phyloP scores from a whole-genome alignment of 2,888 invertebrate species.

The Nymphalis polychloros region DNA sequence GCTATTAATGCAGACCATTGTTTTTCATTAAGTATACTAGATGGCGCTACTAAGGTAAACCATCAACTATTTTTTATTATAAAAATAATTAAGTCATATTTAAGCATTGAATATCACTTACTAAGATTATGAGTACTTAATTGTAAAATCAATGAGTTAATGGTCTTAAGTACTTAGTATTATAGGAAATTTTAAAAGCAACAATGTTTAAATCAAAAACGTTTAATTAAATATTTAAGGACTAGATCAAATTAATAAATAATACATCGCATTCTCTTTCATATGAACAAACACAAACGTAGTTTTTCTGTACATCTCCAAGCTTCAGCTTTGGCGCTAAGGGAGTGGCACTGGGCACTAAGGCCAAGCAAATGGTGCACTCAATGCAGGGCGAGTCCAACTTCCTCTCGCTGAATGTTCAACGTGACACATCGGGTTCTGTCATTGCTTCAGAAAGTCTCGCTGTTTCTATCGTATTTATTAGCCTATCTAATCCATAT shows the following conservation, averaged over 20 bases:
- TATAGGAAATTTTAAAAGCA: conserved; percentile 30
- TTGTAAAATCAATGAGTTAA: too few relatives aligned
- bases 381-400: conserved; percentile 71
- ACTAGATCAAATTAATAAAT: conserved; percentile 73
- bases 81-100: too few relatives aligned
- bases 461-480: conserved; percentile 83
- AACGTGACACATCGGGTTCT: conserved; percentile 76
- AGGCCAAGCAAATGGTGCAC: conserved; percentile 59
- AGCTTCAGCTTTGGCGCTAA: conserved; percentile 56
- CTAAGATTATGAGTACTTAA: too few relatives aligned
- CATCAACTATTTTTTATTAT: neutral
- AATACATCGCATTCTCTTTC: conserved; percentile 70
- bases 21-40: neutral
- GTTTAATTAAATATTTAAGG: conserved; percentile 56
- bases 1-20: neutral
- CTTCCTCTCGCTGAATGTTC: conserved; percentile 62
- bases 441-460: conserved; percentile 52
- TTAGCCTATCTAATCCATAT: conserved; percentile 94
- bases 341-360: conserved; percentile 51
- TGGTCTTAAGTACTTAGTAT: too few relatives aligned
- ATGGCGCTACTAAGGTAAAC: conserved; percentile 8
- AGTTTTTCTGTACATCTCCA: conserved; percentile 66
- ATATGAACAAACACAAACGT: conserved; percentile 66
- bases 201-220: conserved; percentile 40
- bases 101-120: too few relatives aligned